These are phyloP conservation scores for Syngnathus scovelli DNA, from an alignment of 2,113 vertebrate genomes.

Conservation along the genomic window DNA sequence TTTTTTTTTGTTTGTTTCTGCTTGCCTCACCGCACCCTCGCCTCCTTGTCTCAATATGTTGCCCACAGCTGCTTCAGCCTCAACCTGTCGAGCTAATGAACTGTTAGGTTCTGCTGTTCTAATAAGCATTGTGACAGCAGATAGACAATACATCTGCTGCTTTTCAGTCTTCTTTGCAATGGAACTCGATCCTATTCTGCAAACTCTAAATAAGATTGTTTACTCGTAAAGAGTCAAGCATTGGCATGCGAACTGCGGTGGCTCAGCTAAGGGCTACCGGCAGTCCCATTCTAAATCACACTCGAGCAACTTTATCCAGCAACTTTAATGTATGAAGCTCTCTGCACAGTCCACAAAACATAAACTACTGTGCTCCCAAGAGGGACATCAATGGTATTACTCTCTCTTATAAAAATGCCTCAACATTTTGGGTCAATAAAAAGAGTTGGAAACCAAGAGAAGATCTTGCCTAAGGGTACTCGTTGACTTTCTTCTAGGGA, in stretches of 20 bases:
- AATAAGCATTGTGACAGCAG: slow-evolving; percentile 64
- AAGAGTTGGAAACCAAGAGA: slow-evolving; percentile 26
- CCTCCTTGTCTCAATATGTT: slow-evolving; percentile 63
- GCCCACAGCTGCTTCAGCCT: slow-evolving; percentile 66
- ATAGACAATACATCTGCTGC: slow-evolving; percentile 66
- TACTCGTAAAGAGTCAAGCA: not conserved
- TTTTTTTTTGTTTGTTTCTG: slow-evolving; percentile 19
- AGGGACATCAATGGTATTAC: slow-evolving; percentile 38
- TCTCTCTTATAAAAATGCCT: slow-evolving; percentile 34
- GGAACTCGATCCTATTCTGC: too few relatives aligned
- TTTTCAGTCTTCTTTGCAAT: not conserved
- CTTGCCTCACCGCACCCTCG: slow-evolving; percentile 38
- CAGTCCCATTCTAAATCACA: slow-evolving; percentile 7
- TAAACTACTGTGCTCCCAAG: slow-evolving; percentile 28
- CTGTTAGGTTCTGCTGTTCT: slow-evolving; percentile 51
- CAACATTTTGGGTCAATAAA: slow-evolving; percentile 29
- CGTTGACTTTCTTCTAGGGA: not conserved
- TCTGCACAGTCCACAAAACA: slow-evolving; percentile 18
- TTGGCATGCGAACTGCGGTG: not conserved
- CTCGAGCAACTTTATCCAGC: not conserved
- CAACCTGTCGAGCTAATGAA: slow-evolving; percentile 70
- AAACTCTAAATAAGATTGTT: not conserved
- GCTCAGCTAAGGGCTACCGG: too few relatives aligned
- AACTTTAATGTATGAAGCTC: slow-evolving; percentile 23
- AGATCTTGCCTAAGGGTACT: slow-evolving; percentile 2